These are phyloP conservation scores for Cephus runcator DNA, from an alignment of 2,888 invertebrate species.

Conservation along the genomic window DNA sequence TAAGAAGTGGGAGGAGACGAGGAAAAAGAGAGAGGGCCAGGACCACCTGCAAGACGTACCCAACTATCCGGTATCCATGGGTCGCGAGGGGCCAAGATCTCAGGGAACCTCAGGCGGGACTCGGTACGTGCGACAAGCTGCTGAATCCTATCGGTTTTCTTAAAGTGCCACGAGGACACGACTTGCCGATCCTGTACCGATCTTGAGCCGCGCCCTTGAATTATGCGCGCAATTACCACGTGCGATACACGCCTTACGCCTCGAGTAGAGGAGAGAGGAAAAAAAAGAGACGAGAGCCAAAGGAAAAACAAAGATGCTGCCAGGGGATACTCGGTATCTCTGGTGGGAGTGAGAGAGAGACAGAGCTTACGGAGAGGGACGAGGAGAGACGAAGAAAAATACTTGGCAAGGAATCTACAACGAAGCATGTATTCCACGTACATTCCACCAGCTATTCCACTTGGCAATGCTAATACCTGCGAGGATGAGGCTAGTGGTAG, in stretches of 20 bases:
- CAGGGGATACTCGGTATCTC: not conserved
- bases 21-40: not conserved
- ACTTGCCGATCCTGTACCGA: not conserved
- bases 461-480: not conserved
- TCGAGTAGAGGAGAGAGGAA: constrained; percentile 12
- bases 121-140: constrained; percentile 32
- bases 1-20: not conserved
- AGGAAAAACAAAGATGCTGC: not conserved
- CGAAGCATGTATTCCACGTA: constrained; percentile 1
- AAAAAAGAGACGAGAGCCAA: not conserved
- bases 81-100: not conserved
- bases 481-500: not conserved
- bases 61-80: not conserved
- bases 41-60: constrained; percentile 3
- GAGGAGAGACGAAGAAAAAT: constrained; percentile 6
- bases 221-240: constrained; percentile 57
- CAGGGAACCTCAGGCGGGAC: not conserved
- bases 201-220: constrained; percentile 52
- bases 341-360: not conserved
- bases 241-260: constrained; percentile 5
- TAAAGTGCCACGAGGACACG: constrained; percentile 41
- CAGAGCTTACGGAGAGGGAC: constrained; percentile 2
- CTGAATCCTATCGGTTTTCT: constrained; percentile 51
- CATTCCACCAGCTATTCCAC: not conserved
- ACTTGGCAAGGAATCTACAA: constrained; percentile 20